These are phyloP conservation scores for Arrhamphus sclerolepis DNA, from an alignment of 2,797 vertebrate species.

Conservation along the genomic window DNA sequence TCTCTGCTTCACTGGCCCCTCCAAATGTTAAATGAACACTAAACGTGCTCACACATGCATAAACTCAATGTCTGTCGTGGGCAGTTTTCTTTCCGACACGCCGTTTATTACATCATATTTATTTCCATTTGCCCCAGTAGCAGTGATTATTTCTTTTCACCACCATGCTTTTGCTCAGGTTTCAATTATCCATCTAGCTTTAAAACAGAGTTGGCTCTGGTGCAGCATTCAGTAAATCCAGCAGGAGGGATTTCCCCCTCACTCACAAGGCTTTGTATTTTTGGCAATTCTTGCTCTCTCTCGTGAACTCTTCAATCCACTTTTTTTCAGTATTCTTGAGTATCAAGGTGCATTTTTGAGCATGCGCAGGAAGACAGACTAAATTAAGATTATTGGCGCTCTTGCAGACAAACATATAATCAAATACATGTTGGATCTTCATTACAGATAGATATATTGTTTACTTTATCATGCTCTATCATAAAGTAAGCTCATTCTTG, in stretches of 20 bases:
- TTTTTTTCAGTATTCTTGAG: slow-evolving; percentile 34
- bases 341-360: slow-evolving; percentile 26
- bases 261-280: slow-evolving; percentile 64
- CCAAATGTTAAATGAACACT: slow-evolving; percentile 27
- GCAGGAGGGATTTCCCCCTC: slow-evolving; percentile 59
- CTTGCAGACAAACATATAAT: background rate
- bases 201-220: slow-evolving; percentile 56
- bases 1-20: slow-evolving; percentile 22
- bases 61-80: slow-evolving; percentile 36
- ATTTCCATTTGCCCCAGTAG: slow-evolving; percentile 70
- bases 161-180: slow-evolving; percentile 48
- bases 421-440: background rate
- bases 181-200: slow-evolving; percentile 52
- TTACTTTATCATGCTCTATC: background rate
- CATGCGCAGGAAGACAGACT: slow-evolving; percentile 7
- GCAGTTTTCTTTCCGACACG: slow-evolving; percentile 57
- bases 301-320: slow-evolving; percentile 50
- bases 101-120: slow-evolving; percentile 71
- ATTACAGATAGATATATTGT: background rate
- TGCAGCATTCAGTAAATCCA: slow-evolving; percentile 54
- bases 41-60: slow-evolving; percentile 11
- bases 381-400: background rate
- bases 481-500: slow-evolving; percentile 1
- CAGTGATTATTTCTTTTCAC: slow-evolving; percentile 60
- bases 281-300: slow-evolving; percentile 47